A percentile compares a stretch with the other conserved stretches of the same genome.
Conservation (phyloP, 2,113 vertebrate genomes). For the Elephantulus edwardii region DNA sequence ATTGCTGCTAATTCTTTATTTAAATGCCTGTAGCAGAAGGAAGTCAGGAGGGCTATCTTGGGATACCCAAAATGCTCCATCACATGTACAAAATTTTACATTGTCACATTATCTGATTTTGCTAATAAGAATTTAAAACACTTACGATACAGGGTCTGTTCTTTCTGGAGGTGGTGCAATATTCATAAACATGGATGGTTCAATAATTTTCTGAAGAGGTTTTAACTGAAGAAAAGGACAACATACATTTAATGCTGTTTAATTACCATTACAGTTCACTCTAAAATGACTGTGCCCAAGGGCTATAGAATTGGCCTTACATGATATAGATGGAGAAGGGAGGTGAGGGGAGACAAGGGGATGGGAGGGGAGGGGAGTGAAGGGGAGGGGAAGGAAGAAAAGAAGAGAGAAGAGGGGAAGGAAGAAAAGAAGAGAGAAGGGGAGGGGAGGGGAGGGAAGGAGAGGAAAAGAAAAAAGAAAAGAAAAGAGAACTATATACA, state of each 20-base stretch:
- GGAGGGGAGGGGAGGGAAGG: too few relatives aligned
- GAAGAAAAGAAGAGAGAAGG: too few relatives aligned
- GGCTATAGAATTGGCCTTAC: slow-evolving; percentile 1
- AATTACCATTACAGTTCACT: background rate
- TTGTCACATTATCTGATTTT: background rate
- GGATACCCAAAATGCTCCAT: background rate
- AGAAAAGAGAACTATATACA: too few relatives aligned
- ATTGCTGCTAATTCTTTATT: too few relatives aligned
- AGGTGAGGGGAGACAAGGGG: background rate
- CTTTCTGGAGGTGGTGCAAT: slow-evolving; percentile 73
- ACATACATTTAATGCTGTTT: slow-evolving; percentile 36
- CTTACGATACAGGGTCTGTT: slow-evolving; percentile 71
- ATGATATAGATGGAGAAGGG: background rate
- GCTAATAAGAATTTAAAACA: slow-evolving; percentile 43
- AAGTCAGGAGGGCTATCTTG: background rate
- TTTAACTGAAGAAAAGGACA: slow-evolving; percentile 76
- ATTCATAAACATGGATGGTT: slow-evolving; percentile 79
- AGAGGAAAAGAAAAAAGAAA: too few relatives aligned
- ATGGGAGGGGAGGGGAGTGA: too few relatives aligned
- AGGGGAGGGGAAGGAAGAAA: too few relatives aligned
- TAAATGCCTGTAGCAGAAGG: too few relatives aligned
- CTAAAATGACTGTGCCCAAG: background rate
- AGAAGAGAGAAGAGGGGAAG: too few relatives aligned
- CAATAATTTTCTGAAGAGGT: slow-evolving; percentile 69
- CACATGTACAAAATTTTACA: background rate